These are phyloP conservation scores for Genyomyrus donnyi DNA, from an alignment of 2,113 vertebrate species.

Conservation along the genomic window DNA sequence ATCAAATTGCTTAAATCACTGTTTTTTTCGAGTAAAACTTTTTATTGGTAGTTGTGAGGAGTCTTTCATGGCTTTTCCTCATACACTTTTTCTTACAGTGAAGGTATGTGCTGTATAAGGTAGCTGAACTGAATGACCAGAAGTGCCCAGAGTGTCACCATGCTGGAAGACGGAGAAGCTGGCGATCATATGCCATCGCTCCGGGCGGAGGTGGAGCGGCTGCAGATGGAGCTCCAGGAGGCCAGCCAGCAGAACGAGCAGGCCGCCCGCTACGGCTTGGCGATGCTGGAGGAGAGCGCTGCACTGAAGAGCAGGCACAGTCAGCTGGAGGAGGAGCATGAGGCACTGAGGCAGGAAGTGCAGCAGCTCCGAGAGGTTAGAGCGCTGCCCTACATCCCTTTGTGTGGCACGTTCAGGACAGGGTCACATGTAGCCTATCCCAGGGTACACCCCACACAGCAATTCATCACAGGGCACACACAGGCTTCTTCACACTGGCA, in stretches of 20 bases:
- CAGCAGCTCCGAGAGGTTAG: constrained; percentile 69
- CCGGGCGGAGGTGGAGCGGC: constrained; percentile 58
- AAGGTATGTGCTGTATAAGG: background rate
- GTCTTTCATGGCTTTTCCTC: background rate
- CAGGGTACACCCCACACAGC: background rate
- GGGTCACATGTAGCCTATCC: background rate
- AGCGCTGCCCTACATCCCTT: background rate
- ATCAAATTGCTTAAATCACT: background rate
- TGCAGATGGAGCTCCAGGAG: constrained; percentile 69
- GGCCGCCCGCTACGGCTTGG: constrained; percentile 75
- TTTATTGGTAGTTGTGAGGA: background rate
- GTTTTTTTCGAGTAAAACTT: background rate
- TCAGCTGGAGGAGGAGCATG: constrained; percentile 69
- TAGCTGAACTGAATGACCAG: background rate
- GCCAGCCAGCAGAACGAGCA: constrained; percentile 72
- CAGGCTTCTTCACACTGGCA: background rate
- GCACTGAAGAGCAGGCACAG: constrained; percentile 59
- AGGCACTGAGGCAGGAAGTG: constrained; percentile 60
- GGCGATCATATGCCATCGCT: constrained; percentile 36
- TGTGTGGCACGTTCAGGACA: background rate
- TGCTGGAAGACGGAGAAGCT: constrained; percentile 38
- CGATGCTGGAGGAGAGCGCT: constrained; percentile 70
- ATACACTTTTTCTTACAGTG: background rate
- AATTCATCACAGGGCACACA: background rate
- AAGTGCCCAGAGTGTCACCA: constrained; percentile 7